Evolutionary conservation across 2,888 invertebrate species (phyloP).

Genomic region (Drosophila kuntzei): DNA sequence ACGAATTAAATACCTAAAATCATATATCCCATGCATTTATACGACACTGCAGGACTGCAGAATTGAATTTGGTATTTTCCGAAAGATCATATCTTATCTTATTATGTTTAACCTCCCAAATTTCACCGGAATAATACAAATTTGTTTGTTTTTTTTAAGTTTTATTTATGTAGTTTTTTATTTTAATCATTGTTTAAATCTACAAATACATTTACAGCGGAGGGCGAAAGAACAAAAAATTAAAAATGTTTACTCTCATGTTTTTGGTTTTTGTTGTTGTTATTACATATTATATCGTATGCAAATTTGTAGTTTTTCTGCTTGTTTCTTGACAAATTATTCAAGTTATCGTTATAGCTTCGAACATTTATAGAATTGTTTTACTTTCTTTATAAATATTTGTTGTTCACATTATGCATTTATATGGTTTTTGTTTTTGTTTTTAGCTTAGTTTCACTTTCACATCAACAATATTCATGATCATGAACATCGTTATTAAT

Average conservation of each 20-base stretch:
- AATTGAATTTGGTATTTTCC: no score
- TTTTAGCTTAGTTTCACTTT: slow-evolving; percentile 66
- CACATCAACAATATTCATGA: slow-evolving; percentile 65
- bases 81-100: no score
- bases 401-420: slow-evolving; percentile 67
- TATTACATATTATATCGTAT: slow-evolving; percentile 59
- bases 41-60: no score
- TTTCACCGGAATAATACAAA: background rate
- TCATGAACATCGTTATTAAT: slow-evolving; percentile 64
- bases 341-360: slow-evolving; percentile 57
- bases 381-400: slow-evolving; percentile 70
- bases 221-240: slow-evolving; percentile 85
- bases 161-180: slow-evolving; percentile 83
- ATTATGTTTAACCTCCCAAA: background rate
- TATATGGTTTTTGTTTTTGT: slow-evolving; percentile 36
- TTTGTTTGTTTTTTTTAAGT: slow-evolving; percentile 65
- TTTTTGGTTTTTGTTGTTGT: slow-evolving; percentile 70
- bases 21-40: no score
- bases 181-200: slow-evolving; percentile 85
- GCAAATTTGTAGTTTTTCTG: slow-evolving; percentile 59
- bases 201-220: slow-evolving; percentile 86
- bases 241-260: slow-evolving; percentile 81
- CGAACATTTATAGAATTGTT: slow-evolving; percentile 69
- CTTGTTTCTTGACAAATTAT: slow-evolving; percentile 44
- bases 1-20: no score